Evolutionary conservation across 2,888 invertebrate species (phyloP).

Genomic region (Scaptomyza flava): DNA sequence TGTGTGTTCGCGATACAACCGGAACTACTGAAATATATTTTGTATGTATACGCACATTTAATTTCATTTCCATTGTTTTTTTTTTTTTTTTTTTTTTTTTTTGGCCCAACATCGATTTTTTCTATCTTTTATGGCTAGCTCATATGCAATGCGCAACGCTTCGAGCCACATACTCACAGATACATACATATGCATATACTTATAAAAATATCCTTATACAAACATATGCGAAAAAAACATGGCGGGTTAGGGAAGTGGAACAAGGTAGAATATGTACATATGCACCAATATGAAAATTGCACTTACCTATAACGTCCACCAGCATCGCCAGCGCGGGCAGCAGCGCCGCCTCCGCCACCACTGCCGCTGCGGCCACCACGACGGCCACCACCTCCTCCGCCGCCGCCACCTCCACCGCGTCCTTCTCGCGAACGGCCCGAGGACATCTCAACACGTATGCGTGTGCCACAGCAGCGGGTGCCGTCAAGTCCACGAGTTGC

Average conservation of each 20-base stretch:
- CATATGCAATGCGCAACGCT: constrained; percentile 35
- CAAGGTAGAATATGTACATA: not conserved
- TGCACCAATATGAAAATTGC: not conserved
- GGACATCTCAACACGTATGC: constrained; percentile 97
- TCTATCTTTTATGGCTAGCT: constrained; percentile 41
- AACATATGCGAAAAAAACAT: constrained; percentile 18
- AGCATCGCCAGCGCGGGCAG: constrained; percentile 77
- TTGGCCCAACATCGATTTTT: constrained; percentile 68
- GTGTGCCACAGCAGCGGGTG: constrained; percentile 93
- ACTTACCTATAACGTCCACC: constrained; percentile 83
- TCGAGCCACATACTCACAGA: constrained; percentile 32
- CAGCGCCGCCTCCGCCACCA: constrained; percentile 75
- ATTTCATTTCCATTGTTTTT: not conserved
- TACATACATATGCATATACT: constrained; percentile 13
- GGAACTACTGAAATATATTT: constrained; percentile 35
- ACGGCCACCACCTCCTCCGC: constrained; percentile 86
- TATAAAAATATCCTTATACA: constrained; percentile 12
- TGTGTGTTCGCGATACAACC: constrained; percentile 43
- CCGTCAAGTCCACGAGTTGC: constrained; percentile 92
- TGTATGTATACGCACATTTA: constrained; percentile 63
- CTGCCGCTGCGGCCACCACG: constrained; percentile 85
- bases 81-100: constrained; percentile 17
- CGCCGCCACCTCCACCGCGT: constrained; percentile 84
- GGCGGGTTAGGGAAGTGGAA: constrained; percentile 1
- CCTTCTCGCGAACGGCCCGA: constrained; percentile 92